Evolutionary conservation across 1,140 invertebrate genomes (phyloP).

Genomic region (Magallana gigas): DNA sequence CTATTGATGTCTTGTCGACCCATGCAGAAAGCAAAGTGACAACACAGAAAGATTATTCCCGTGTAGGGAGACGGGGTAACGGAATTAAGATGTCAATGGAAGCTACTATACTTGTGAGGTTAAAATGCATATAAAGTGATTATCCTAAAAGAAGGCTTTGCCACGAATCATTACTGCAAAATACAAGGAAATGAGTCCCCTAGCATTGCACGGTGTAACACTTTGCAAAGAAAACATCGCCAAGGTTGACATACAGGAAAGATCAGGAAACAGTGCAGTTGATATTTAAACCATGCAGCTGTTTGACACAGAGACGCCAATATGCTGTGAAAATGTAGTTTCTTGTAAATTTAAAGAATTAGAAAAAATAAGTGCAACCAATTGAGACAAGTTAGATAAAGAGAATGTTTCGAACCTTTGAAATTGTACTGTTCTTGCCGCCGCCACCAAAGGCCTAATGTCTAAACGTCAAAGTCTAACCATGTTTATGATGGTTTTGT

Average conservation of each 20-base stretch:
- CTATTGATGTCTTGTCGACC: slow-evolving; percentile 15
- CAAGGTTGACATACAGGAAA: neutral
- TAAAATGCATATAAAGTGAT: slow-evolving; percentile 37
- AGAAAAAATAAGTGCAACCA: too few species aligned
- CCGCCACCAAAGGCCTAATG: too few species aligned
- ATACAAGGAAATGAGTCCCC: slow-evolving; percentile 24
- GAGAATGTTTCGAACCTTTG: too few species aligned
- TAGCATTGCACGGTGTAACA: slow-evolving; percentile 9
- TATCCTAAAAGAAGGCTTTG: slow-evolving; percentile 20
- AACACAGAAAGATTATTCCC: slow-evolving; percentile 17
- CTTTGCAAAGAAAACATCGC: neutral
- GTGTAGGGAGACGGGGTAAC: slow-evolving; percentile 2
- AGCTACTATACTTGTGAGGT: slow-evolving; percentile 15
- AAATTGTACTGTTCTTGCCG: too few species aligned
- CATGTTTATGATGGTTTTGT: too few species aligned
- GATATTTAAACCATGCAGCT: neutral
- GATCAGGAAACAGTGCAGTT: neutral
- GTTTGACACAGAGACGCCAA: neutral
- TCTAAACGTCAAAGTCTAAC: too few species aligned
- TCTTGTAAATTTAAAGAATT: neutral
- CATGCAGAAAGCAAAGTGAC: slow-evolving; percentile 29
- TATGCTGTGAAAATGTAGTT: neutral
- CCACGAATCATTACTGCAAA: neutral
- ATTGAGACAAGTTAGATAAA: too few species aligned
- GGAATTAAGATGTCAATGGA: slow-evolving; percentile 31